Evolutionary conservation across 1,140 invertebrate genomes (phyloP).

Genomic region (Apolygus lucorum): DNA sequence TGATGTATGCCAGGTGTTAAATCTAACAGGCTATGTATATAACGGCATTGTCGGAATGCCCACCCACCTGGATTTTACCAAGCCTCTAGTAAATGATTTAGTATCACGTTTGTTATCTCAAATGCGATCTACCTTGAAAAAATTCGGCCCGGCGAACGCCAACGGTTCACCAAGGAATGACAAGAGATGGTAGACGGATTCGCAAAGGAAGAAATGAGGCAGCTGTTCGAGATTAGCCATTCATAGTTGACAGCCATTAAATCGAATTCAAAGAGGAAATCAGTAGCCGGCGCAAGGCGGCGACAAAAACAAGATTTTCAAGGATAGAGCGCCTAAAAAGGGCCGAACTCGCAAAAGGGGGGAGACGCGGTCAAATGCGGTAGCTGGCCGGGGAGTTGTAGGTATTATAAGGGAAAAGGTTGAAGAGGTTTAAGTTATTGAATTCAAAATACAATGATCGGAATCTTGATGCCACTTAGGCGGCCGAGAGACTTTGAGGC

Average conservation of each 20-base stretch:
- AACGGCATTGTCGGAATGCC: no score
- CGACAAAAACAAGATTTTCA: slow-evolving; percentile 4
- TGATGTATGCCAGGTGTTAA: no score
- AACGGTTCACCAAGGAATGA: no score
- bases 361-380: background rate
- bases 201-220: background rate
- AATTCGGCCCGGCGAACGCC: no score
- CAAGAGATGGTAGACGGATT: no score
- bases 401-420: background rate
- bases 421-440: background rate
- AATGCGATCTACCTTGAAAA: no score
- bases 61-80: no score
- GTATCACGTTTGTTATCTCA: no score
- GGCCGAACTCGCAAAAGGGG: no score
- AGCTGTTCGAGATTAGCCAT: background rate
- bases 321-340: slow-evolving; percentile 6
- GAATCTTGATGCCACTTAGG: slow-evolving; percentile 7
- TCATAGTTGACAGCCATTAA: slow-evolving; percentile 11
- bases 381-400: background rate
- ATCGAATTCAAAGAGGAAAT: background rate
- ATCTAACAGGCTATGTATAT: no score
- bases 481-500: background rate
- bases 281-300: background rate
- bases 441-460: slow-evolving; percentile 10
- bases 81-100: no score